These are phyloP conservation scores for Eptatretus burgeri DNA, from an alignment of 2,113 vertebrate species.

Conservation along the genomic window DNA sequence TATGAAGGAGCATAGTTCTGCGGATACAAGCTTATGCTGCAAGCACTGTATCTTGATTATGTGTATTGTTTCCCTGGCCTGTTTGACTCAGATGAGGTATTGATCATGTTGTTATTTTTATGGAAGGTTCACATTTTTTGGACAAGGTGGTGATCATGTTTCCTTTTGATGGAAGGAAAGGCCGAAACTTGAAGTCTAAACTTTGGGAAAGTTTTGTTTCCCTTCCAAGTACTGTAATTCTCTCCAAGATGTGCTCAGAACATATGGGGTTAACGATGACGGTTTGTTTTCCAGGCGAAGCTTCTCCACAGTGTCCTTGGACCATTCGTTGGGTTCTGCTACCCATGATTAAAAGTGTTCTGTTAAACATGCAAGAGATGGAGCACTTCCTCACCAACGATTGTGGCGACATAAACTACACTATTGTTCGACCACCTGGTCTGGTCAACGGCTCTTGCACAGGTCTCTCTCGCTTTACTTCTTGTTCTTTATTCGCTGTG, in stretches of 20 bases:
- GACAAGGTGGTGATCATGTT: not conserved
- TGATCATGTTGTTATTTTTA: not conserved
- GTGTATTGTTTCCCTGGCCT: no score
- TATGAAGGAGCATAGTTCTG: no score
- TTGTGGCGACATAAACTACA: constrained; percentile 24
- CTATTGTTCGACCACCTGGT: constrained; percentile 25
- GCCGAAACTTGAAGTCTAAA: no score
- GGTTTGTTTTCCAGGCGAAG: constrained; percentile 16
- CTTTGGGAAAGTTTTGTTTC: no score
- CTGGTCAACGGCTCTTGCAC: constrained; percentile 22
- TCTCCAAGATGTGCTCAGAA: no score
- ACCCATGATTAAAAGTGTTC: constrained; percentile 26
- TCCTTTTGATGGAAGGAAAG: no score
- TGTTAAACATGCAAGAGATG: constrained; percentile 33
- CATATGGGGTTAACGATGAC: no score
- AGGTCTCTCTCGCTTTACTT: constrained; percentile 14
- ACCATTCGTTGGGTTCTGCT: constrained; percentile 25
- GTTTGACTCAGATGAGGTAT: no score
- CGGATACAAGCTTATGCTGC: no score
- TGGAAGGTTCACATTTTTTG: not conserved
- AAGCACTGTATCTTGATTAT: no score
- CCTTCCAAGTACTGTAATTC: no score
- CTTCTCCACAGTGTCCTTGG: constrained; percentile 15
- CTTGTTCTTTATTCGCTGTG: no score
- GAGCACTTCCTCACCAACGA: constrained; percentile 19